A percentile compares a stretch with the other conserved stretches of the same genome.
phyloP scores from a whole-genome alignment of 2,888 invertebrate genomes.

The Cecidostiba fungosa region DNA sequence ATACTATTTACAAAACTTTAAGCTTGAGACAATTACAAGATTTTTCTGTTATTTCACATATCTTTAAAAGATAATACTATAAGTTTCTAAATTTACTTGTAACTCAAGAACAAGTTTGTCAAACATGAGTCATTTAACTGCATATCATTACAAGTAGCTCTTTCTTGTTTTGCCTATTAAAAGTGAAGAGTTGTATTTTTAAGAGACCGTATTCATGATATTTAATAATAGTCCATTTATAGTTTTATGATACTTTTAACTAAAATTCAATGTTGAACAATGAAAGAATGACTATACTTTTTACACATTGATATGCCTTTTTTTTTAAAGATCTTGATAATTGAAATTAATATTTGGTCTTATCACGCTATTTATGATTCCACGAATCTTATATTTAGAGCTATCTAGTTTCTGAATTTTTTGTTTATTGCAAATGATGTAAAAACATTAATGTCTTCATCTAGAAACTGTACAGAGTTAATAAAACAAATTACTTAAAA shows the following conservation, averaged over 20 bases:
- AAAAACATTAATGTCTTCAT: too few species aligned
- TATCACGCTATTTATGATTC: background rate
- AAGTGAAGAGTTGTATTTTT: constrained; percentile 53
- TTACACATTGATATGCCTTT: background rate
- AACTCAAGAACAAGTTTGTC: constrained; percentile 60
- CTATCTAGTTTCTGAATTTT: background rate
- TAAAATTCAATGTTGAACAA: constrained; percentile 12
- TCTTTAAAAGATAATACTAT: constrained; percentile 46
- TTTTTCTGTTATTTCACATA: constrained; percentile 4
- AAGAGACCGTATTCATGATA: constrained; percentile 46
- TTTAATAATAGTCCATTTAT: constrained; percentile 46
- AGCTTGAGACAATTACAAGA: constrained; percentile 29
- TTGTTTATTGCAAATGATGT: too few species aligned
- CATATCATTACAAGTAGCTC: constrained; percentile 55
- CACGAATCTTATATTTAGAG: background rate
- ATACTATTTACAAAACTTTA: constrained; percentile 18
- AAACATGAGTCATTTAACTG: constrained; percentile 61
- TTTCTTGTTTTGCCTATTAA: constrained; percentile 55
- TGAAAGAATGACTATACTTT: background rate
- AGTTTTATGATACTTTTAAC: constrained; percentile 2
- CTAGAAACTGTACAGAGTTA: too few species aligned
- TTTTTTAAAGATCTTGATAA: background rate
- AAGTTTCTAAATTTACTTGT: constrained; percentile 57
- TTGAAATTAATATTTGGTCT: background rate
- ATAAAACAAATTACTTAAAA: background rate